A percentile compares a stretch with the other conserved stretches of the same genome.
Evolutionary conservation across 2,113 vertebrate species (phyloP).

Genomic region (Peucedramus taeniatus): DNA sequence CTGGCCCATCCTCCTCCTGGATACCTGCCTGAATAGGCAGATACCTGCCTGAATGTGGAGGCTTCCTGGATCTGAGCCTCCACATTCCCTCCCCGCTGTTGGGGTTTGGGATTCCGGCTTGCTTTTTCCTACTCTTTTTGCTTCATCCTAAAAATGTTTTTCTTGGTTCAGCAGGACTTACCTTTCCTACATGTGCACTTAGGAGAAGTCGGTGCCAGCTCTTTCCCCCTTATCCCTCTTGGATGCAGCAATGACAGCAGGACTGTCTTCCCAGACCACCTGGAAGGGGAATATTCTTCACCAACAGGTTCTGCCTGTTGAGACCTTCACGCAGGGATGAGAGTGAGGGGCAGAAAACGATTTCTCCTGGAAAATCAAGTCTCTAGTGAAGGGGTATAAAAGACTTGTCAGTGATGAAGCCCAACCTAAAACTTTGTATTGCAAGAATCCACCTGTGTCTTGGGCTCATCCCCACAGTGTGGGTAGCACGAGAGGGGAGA

Average conservation of each 20-base stretch:
- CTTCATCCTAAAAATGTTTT: not conserved
- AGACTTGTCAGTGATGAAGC: not conserved
- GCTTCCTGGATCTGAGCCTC: not conserved
- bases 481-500: too few relatives aligned
- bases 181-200: accelerated
- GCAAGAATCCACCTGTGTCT: not conserved
- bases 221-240: not conserved
- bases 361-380: not conserved
- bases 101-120: not conserved
- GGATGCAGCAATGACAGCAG: too few relatives aligned
- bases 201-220: accelerated
- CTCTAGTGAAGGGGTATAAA: not conserved
- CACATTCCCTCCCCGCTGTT: too few relatives aligned
- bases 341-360: not conserved
- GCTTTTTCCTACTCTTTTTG: not conserved
- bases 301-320: not conserved
- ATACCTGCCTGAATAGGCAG: too few relatives aligned
- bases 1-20: not conserved
- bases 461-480: not conserved
- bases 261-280: not conserved
- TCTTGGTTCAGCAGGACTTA: not conserved
- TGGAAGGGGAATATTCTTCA: not conserved
- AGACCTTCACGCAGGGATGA: not conserved
- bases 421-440: not conserved
- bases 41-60: not conserved